A percentile compares a stretch with the other conserved stretches of the same genome.
These are phyloP conservation scores for Cantharis nigra DNA, from an alignment of 2,888 invertebrate species.

Conservation along the genomic window DNA sequence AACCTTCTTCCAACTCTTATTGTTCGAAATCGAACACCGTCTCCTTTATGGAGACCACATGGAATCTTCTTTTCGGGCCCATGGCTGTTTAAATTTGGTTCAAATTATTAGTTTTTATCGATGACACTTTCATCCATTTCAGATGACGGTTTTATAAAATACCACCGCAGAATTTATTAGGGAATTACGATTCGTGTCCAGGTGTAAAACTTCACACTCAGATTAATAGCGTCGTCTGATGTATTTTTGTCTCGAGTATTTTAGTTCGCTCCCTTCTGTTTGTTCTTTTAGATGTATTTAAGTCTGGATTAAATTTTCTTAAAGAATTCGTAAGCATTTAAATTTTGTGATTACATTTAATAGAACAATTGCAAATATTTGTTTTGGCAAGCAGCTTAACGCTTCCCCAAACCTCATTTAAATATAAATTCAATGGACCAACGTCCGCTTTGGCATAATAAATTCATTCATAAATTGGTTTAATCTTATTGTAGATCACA, in stretches of 20 bases:
- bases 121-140: neutral
- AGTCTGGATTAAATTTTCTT: neutral
- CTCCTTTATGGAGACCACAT: too few relatives aligned
- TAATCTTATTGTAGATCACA: neutral
- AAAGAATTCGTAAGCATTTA: neutral
- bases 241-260: slow-evolving; percentile 10
- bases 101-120: neutral
- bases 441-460: neutral
- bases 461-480: slow-evolving; percentile 1
- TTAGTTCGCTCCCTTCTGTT: slow-evolving; percentile 5
- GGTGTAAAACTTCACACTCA: slow-evolving; percentile 14
- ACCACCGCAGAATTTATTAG: neutral
- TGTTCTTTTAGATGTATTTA: neutral
- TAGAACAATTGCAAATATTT: neutral
- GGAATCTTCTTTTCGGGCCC: too few relatives aligned
- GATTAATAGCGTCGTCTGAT: slow-evolving; percentile 12
- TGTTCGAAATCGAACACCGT: too few relatives aligned
- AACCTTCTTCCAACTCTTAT: too few relatives aligned
- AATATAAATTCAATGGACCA: neutral
- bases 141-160: neutral
- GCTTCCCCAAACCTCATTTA: neutral
- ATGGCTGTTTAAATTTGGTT: neutral
- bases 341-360: neutral
- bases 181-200: slow-evolving; percentile 1
- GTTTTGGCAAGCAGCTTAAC: neutral